Evolutionary conservation across 2,113 vertebrate species (phyloP).

Genomic region (Brachyhypopomus occidentalis): DNA sequence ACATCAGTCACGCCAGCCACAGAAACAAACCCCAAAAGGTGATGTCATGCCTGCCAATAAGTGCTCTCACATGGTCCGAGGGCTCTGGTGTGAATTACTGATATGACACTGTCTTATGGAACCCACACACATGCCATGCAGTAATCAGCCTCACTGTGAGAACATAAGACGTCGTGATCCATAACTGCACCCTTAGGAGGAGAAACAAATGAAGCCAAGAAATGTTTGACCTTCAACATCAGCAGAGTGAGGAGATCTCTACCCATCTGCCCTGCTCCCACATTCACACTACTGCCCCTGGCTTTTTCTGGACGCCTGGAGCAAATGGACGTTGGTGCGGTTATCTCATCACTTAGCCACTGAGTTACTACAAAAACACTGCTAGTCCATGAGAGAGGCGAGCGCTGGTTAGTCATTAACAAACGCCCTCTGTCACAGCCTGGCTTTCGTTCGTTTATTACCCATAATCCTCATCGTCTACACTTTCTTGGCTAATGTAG

Average conservation of each 20-base stretch:
- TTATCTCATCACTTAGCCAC: conserved; percentile 17
- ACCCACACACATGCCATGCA: not conserved
- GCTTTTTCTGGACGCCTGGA: not conserved
- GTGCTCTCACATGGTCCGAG: not conserved
- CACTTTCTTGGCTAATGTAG: not conserved
- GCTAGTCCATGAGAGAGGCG: not conserved
- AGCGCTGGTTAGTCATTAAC: conserved; percentile 3
- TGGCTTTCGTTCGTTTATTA: not conserved
- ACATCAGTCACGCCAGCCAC: not conserved
- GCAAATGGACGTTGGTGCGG: not conserved
- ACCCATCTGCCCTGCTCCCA: conserved; percentile 22
- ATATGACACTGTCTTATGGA: too few relatives aligned
- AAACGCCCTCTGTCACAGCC: not conserved
- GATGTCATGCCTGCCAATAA: not conserved
- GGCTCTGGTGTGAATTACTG: not conserved
- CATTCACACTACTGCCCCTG: conserved; percentile 16
- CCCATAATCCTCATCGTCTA: not conserved
- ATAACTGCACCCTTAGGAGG: not conserved
- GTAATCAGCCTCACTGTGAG: not conserved
- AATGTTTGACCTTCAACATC: too few relatives aligned
- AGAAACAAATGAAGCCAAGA: not conserved
- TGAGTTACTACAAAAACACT: conserved; percentile 28
- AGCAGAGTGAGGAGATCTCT: not conserved
- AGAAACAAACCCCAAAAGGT: not conserved
- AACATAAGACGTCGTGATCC: not conserved